phyloP scores from a whole-genome alignment of 2,797 vertebrate species.

The Nothura maculosa region DNA sequence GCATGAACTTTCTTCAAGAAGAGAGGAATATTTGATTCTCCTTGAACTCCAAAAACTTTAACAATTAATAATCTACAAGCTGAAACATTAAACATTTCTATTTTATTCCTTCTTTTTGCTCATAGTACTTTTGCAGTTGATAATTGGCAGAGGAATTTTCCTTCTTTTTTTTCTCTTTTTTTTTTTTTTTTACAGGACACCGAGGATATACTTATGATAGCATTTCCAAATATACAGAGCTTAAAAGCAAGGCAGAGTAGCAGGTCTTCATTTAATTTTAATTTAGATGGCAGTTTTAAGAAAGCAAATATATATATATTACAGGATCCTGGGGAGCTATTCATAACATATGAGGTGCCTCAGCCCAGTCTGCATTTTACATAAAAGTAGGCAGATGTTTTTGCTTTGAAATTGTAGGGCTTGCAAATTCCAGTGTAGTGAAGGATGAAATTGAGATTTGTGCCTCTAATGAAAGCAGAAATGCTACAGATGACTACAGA shows the following conservation, averaged over 20 bases:
- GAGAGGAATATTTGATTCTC: background rate
- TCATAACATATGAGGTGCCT: background rate
- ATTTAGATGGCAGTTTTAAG: background rate
- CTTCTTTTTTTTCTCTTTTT: background rate
- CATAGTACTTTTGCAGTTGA: background rate
- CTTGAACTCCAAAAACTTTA: background rate
- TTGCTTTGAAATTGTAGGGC: background rate
- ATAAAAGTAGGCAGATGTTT: background rate
- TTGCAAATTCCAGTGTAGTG: background rate
- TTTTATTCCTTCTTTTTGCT: constrained; percentile 13
- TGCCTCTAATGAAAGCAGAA: background rate
- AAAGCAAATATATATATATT: background rate
- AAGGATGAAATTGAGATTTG: background rate
- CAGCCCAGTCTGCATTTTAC: background rate
- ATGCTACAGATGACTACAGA: background rate
- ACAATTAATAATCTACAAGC: background rate
- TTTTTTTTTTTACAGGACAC: background rate
- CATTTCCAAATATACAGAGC: constrained; percentile 2
- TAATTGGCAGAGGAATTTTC: background rate
- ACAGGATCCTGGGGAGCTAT: background rate
- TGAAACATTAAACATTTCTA: background rate
- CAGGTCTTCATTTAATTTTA: background rate
- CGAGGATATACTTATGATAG: background rate
- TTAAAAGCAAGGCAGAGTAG: background rate
- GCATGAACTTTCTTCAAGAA: background rate